Percentiles rank a stretch among this genome's conserved stretches.
Conservation (phyloP, 1,140 invertebrate genomes). For the Maniola jurtina region DNA sequence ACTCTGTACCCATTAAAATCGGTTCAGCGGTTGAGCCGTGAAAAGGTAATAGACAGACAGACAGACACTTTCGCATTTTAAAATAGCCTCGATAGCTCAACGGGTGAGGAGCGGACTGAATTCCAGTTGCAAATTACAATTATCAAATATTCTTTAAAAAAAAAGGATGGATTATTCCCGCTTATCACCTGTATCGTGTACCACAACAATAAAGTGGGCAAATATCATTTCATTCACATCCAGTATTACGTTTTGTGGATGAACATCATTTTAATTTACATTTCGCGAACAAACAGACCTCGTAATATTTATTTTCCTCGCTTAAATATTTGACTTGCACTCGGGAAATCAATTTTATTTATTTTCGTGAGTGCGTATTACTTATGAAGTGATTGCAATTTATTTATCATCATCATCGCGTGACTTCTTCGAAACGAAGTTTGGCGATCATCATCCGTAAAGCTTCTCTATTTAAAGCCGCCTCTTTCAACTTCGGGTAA, state of each 20-base stretch:
- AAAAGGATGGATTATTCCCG: background rate
- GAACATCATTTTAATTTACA: slow-evolving; percentile 27
- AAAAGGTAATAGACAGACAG: no score
- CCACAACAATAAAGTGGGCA: slow-evolving; percentile 33
- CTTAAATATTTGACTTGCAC: slow-evolving; percentile 8
- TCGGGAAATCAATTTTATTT: slow-evolving; percentile 1
- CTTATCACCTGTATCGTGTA: slow-evolving; percentile 21
- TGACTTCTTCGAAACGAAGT: no score
- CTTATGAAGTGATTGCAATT: background rate
- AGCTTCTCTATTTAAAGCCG: no score
- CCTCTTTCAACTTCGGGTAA: no score
- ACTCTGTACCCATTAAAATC: no score
- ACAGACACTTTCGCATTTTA: no score
- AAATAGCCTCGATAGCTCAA: no score
- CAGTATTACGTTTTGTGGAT: slow-evolving; percentile 38
- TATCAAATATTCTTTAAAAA: background rate
- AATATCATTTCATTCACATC: slow-evolving; percentile 55
- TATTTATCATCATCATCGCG: background rate
- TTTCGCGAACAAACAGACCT: slow-evolving; percentile 14
- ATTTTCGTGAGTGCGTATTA: slow-evolving; percentile 1
- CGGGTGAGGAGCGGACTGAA: no score
- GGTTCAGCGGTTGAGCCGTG: no score
- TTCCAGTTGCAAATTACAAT: no score
- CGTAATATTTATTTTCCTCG: slow-evolving; percentile 10
- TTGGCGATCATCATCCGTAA: no score